Evolutionary conservation across 2,113 vertebrate species (phyloP).

Genomic region (Theristicus caerulescens): DNA sequence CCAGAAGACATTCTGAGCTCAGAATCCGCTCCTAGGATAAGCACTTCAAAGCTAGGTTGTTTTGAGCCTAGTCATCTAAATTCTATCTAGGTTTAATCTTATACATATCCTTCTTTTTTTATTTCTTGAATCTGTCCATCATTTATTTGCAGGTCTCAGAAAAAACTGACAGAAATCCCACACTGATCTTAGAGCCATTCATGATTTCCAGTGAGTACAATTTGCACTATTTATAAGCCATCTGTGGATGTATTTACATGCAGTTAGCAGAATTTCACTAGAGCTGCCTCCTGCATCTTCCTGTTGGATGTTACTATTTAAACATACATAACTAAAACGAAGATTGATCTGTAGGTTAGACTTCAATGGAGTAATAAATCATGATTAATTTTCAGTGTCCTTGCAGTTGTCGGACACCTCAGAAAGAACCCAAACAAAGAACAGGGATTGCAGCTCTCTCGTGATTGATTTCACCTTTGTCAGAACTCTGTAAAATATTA

Average conservation of each 20-base stretch:
- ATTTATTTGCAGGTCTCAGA: background rate
- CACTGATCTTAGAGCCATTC: background rate
- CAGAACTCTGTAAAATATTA: background rate
- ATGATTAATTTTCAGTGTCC: background rate
- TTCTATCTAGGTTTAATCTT: background rate
- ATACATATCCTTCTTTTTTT: background rate
- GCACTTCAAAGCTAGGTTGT: background rate
- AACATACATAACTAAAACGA: background rate
- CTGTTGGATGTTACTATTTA: background rate
- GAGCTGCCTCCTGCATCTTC: background rate
- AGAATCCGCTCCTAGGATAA: background rate
- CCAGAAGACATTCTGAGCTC: background rate
- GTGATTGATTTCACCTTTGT: background rate
- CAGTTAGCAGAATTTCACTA: background rate
- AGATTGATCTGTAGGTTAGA: background rate
- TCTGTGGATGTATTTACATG: background rate
- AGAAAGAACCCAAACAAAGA: background rate
- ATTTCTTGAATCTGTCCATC: background rate
- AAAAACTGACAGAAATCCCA: background rate
- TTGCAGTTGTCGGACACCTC: background rate
- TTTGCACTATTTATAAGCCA: background rate
- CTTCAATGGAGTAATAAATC: background rate
- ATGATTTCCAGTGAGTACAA: background rate
- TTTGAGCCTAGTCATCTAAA: background rate
- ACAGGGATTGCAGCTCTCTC: background rate